Percentiles rank a stretch among this genome's conserved stretches.
Evolutionary conservation across 2,113 vertebrate genomes (phyloP).

Genomic region (Sander vitreus): DNA sequence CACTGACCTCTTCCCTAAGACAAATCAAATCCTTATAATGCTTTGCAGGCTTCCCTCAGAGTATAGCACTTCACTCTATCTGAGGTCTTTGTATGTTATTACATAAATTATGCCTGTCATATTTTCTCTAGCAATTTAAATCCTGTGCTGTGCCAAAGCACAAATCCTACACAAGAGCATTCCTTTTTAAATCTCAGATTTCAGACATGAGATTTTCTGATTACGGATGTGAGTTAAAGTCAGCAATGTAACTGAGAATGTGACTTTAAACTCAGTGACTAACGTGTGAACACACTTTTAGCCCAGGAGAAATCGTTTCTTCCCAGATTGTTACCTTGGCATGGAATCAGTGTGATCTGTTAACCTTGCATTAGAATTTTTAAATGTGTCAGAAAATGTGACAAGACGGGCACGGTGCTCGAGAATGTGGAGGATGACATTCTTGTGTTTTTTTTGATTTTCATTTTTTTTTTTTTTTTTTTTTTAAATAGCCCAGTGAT

Average conservation of each 20-base stretch:
- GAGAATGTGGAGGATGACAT: neutral
- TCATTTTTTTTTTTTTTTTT: too few relatives aligned
- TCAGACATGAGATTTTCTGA: neutral
- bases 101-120: neutral
- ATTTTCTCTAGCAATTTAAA: neutral
- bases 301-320: neutral
- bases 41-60: neutral
- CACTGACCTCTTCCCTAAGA: slow-evolving; percentile 18
- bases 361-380: slow-evolving; percentile 23
- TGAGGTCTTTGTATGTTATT: slow-evolving; percentile 4
- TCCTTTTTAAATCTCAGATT: neutral
- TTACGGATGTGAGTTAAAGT: neutral
- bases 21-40: slow-evolving; percentile 10
- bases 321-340: slow-evolving; percentile 3
- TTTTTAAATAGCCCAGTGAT: slow-evolving; percentile 25
- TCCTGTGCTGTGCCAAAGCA: neutral
- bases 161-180: neutral
- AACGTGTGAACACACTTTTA: slow-evolving; percentile 22
- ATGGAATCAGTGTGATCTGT: slow-evolving; percentile 1
- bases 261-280: slow-evolving; percentile 22
- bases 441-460: too few relatives aligned
- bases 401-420: neutral
- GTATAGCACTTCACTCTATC: neutral
- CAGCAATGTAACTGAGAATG: neutral
- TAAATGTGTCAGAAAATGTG: slow-evolving; percentile 53